Evolutionary conservation across 2,888 invertebrate genomes (phyloP).

Genomic region (Saturnia japonica): DNA sequence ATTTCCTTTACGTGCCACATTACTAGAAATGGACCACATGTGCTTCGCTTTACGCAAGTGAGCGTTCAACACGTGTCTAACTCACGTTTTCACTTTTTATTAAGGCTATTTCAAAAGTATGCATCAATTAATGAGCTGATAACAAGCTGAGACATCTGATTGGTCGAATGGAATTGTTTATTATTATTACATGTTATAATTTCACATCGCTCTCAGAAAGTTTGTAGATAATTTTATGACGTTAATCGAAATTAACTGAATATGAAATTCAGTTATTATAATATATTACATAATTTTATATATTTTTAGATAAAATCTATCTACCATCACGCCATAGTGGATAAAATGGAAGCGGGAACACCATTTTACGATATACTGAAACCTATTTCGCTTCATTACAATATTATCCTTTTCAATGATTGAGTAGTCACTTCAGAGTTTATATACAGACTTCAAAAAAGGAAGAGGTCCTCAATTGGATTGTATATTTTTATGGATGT

Average conservation of each 20-base stretch:
- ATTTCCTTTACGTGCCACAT: background rate
- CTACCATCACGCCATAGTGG: background rate
- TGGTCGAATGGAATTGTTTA: slow-evolving; percentile 14
- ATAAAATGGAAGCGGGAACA: too few species aligned
- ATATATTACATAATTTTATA: too few species aligned
- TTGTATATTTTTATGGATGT: too few species aligned
- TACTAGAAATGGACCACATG: background rate
- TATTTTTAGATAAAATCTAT: background rate
- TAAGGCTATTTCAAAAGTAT: slow-evolving; percentile 42
- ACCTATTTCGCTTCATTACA: too few species aligned
- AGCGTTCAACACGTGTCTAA: slow-evolving; percentile 16
- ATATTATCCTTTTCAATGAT: too few species aligned
- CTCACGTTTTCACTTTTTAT: slow-evolving; percentile 51
- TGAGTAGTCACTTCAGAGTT: too few species aligned
- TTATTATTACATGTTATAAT: slow-evolving; percentile 14
- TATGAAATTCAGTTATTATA: background rate
- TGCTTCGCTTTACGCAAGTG: background rate
- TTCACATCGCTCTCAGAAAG: slow-evolving; percentile 14
- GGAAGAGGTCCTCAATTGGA: too few species aligned
- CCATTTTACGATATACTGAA: background rate
- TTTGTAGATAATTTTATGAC: slow-evolving; percentile 1
- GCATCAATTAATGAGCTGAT: slow-evolving; percentile 26
- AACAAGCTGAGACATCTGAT: background rate
- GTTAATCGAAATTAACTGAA: slow-evolving; percentile 10
- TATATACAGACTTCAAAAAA: too few species aligned